A percentile compares a stretch with the other conserved stretches of the same genome.
phyloP scores from a whole-genome alignment of 2,888 invertebrate genomes.

The Philaethria dido region DNA sequence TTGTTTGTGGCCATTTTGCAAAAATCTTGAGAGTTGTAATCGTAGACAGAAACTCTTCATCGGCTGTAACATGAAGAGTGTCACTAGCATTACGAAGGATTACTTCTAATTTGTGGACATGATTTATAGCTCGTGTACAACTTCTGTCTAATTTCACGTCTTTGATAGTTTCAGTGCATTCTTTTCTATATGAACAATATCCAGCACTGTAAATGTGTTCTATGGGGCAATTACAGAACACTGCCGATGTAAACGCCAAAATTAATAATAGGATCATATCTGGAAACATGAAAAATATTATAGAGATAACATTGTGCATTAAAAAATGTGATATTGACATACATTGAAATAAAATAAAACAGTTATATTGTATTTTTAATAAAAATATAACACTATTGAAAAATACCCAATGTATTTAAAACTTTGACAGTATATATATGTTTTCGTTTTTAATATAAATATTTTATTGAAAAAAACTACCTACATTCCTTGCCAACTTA shows the following conservation, averaged over 20 bases:
- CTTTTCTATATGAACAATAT: conserved; percentile 57
- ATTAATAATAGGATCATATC: conserved; percentile 50
- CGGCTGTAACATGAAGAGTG: conserved; percentile 51
- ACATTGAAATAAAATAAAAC: too few species aligned
- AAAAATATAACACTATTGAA: too few species aligned
- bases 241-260: conserved; percentile 48
- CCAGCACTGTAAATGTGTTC: conserved; percentile 51
- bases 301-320: background rate
- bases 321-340: too few species aligned
- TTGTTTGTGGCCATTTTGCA: conserved; percentile 56
- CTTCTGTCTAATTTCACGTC: conserved; percentile 54
- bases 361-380: too few species aligned
- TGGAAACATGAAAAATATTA: conserved; percentile 48
- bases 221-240: conserved; percentile 55
- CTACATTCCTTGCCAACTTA: too few species aligned
- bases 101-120: conserved; percentile 59
- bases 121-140: conserved; percentile 65
- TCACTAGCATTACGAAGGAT: conserved; percentile 57
- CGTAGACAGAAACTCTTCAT: conserved; percentile 54
- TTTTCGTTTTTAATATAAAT: too few species aligned
- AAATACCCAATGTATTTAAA: too few species aligned
- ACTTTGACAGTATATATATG: too few species aligned
- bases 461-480: too few species aligned
- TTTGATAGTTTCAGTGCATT: conserved; percentile 57
- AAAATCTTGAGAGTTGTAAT: conserved; percentile 60